These are phyloP conservation scores for Galaxias olidus DNA, from an alignment of 2,797 vertebrate species.

Conservation along the genomic window DNA sequence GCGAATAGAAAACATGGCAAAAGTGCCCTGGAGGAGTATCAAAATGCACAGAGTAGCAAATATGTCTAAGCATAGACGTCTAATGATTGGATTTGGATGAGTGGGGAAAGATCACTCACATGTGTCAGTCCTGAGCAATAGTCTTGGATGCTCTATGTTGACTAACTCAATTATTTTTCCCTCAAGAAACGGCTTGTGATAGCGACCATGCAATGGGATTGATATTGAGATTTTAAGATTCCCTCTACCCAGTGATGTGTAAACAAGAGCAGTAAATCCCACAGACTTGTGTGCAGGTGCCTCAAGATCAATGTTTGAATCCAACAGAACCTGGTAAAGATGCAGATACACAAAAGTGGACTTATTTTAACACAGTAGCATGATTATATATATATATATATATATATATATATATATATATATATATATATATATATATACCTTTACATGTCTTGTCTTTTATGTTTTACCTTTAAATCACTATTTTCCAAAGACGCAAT, in stretches of 20 bases:
- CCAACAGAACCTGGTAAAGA: slow-evolving; percentile 77
- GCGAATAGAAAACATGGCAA: no score
- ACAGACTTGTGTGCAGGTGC: slow-evolving; percentile 82
- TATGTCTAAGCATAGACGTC: no score
- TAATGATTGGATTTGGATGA: no score
- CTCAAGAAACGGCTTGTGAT: slow-evolving; percentile 78
- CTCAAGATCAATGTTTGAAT: slow-evolving; percentile 82
- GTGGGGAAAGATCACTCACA: slow-evolving; percentile 64
- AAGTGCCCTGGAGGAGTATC: no score
- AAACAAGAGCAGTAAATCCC: slow-evolving; percentile 75
- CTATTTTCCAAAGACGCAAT: slow-evolving; percentile 76
- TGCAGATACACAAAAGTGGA: no score
- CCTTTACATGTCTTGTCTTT: neutral
- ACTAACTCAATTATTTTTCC: slow-evolving; percentile 50
- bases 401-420: no score
- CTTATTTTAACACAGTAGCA: no score
- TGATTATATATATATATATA: no score
- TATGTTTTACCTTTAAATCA: slow-evolving; percentile 79
- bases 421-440: neutral
- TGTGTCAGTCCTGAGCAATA: slow-evolving; percentile 78
- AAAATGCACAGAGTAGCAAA: no score
- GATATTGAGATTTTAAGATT: slow-evolving; percentile 76
- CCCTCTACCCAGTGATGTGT: slow-evolving; percentile 54
- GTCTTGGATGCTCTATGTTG: slow-evolving; percentile 73
- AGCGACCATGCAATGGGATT: slow-evolving; percentile 87